Evolutionary conservation across 2,888 invertebrate genomes (phyloP), one percentile per base, ranked within the genome.

Genomic region (Zeuzera pyrina): DNA sequence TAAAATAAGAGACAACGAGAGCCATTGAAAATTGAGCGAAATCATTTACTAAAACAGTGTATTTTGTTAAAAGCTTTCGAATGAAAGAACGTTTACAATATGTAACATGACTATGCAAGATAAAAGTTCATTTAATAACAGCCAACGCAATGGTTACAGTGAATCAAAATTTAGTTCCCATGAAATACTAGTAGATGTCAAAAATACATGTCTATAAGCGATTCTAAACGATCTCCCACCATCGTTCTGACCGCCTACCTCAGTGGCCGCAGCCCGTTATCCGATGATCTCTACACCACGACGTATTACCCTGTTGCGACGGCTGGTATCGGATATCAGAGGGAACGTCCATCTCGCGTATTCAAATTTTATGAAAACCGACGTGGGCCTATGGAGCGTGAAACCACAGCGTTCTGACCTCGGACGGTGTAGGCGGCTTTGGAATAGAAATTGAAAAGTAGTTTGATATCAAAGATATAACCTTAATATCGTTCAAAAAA

Each of bases 191-290:
- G 59, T 66, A 57, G 60, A 64, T 59, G 47, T 65, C 59, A 59
- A 55, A 62, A 62, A 54, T 49, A 57, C 49, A 51, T 52, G 5
- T 45, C 42, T 45, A 47, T 48, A 52, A 43, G 43, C 37, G 43
- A 38, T 35, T 33, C 28, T 52, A 50, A 57, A 57, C 42, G 57
- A 55, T 65, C 57, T 68, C 67, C 66, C 73, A 72, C 68, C 68
- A 59, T 45, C 49, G 36, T 49, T n/a, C n/a, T n/a, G n/a, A 25
- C 56, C 53, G 60, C 63, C 68, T 69, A 67, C 73, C 65, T 61
- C 73, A 76, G 74, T 64, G 73, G 76, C 70, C 56, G 40, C 47
- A 40, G 39, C 49, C 55, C 56, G 60, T 58, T 66, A 69, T 62
- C 53, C 48, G 56, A 57, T 51, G 57, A 68, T 66, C 62, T 60